Base-by-base conservation (phyloP, 2,797 vertebrate genomes). In the Acrossocheilus wenchowensis region DNA sequence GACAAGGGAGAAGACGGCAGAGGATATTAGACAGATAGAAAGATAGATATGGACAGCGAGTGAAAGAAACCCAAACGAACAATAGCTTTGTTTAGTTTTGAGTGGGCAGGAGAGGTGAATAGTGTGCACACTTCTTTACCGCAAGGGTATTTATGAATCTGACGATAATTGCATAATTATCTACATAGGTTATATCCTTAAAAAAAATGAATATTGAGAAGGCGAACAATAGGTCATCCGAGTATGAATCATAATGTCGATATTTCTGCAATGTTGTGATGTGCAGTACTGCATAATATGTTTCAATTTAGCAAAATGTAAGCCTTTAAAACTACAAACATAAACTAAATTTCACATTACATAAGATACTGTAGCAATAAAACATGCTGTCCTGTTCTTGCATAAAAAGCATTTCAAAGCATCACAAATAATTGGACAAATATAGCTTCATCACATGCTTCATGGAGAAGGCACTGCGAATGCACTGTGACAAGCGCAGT, bases 11-110 rank as follows among this genome's bases (percentile, higher is more conserved):
- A 64, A 78, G 66, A 43, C 14, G 15, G 10, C 14, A 73, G 41
- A 85, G 84, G 77, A 80, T 85, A 72, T 72, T 80, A 79, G 50
- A 19, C 21, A 48, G 77, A 85, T 80, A 80, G 26, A 48, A 72
- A 34, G 26, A 80, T 36, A 62, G 66, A 85, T 60, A 45, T 34
- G 21, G 39, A 75, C n/a, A 64, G 9, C 17, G 6, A 57, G 36
- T 34, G 50, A 69, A 50, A 84, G 34, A 85, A 71, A 71, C 19
- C 11, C n/a, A 71, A 68, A 78, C 1, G n/a, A 71, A 85, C 75
- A 79, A 78, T 66, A 23, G 73, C 23, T 26, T 19, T 85, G 84
- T 62, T 79, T 79, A 60, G 77, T n/a, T 85, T 23, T 14, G 77
- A 80, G 66, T 85, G 39, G 75, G 84, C 39, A 43, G 36, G 64